Evolutionary conservation across 2,888 invertebrate species (phyloP).

Genomic region (Limulus polyphemus): DNA sequence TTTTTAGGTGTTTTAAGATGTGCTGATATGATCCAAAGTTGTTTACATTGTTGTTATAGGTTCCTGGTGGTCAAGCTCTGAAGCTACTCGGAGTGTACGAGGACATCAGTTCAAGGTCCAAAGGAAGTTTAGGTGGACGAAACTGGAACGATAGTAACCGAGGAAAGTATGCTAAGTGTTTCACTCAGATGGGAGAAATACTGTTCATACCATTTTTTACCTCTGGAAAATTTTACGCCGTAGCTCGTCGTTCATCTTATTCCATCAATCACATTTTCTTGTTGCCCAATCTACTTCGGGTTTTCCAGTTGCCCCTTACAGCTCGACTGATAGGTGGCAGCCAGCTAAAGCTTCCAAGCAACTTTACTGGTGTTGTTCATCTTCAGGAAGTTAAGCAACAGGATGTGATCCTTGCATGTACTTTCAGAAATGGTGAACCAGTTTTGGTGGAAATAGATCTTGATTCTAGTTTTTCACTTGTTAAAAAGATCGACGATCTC

Average conservation of each 20-base stretch:
- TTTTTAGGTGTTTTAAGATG: no score
- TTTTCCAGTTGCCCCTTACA: slow-evolving; percentile 47
- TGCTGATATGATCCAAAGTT: background rate
- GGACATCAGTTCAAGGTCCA: slow-evolving; percentile 42
- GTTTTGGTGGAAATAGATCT: slow-evolving; percentile 44
- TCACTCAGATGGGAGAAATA: slow-evolving; percentile 38
- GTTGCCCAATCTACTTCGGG: slow-evolving; percentile 45
- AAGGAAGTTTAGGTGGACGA: no score
- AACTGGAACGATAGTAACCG: no score
- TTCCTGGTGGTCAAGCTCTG: slow-evolving; percentile 52
- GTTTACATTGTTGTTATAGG: slow-evolving; percentile 14
- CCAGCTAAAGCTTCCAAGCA: slow-evolving; percentile 35
- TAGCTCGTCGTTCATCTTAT: slow-evolving; percentile 44
- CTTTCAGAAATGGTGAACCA: slow-evolving; percentile 41
- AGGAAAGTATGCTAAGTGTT: slow-evolving; percentile 15
- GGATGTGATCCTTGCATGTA: slow-evolving; percentile 52
- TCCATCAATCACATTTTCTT: slow-evolving; percentile 41
- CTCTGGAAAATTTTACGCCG: slow-evolving; percentile 59
- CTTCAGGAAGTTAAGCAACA: slow-evolving; percentile 51
- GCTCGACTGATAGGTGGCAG: slow-evolving; percentile 44
- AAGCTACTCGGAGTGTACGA: slow-evolving; percentile 61
- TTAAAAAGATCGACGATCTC: slow-evolving; percentile 49
- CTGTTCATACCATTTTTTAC: slow-evolving; percentile 60
- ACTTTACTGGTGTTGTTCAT: slow-evolving; percentile 51
- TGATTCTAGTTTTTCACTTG: slow-evolving; percentile 45